Conservation (phyloP, 2,888 invertebrate species). For the Eilema sororculum region DNA sequence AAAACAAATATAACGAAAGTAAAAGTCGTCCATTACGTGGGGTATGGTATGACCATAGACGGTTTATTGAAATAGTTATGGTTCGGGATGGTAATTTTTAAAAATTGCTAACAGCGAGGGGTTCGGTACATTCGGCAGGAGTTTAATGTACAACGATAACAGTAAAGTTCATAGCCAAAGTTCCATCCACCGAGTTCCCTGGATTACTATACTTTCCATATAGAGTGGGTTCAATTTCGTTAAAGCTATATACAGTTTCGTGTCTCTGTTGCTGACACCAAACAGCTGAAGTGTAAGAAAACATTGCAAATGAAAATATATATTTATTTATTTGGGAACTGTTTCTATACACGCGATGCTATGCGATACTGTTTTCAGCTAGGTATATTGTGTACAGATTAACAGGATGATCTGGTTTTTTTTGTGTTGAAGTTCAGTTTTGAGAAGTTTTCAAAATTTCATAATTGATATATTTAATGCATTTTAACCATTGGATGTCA, state of each 20-base stretch:
- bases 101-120: conserved; percentile 79
- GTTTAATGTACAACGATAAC: conserved; percentile 82
- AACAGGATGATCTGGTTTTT: background rate
- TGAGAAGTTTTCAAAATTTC: conserved; percentile 11
- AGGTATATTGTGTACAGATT: conserved; percentile 9
- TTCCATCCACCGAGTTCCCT: conserved; percentile 75
- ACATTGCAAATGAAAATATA: conserved; percentile 51
- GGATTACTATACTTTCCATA: conserved; percentile 80
- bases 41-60: conserved; percentile 75
- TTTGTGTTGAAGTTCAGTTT: background rate
- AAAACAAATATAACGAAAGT: conserved; percentile 77
- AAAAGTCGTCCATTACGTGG: conserved; percentile 79
- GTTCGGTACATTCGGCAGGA: conserved; percentile 75
- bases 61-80: conserved; percentile 84
- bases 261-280: conserved; percentile 65
- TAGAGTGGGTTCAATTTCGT: conserved; percentile 77
- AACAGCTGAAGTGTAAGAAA: conserved; percentile 53
- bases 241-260: conserved; percentile 72
- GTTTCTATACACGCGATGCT: conserved; percentile 19
- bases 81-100: conserved; percentile 77
- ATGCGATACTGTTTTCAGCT: conserved; percentile 20
- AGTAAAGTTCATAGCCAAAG: conserved; percentile 84
- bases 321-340: conserved; percentile 33
- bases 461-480: background rate
- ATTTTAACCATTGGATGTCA: conserved; percentile 12